These are phyloP conservation scores for Disparrhopalites patrizii DNA, from an alignment of 2,888 invertebrate genomes.

Conservation along the genomic window DNA sequence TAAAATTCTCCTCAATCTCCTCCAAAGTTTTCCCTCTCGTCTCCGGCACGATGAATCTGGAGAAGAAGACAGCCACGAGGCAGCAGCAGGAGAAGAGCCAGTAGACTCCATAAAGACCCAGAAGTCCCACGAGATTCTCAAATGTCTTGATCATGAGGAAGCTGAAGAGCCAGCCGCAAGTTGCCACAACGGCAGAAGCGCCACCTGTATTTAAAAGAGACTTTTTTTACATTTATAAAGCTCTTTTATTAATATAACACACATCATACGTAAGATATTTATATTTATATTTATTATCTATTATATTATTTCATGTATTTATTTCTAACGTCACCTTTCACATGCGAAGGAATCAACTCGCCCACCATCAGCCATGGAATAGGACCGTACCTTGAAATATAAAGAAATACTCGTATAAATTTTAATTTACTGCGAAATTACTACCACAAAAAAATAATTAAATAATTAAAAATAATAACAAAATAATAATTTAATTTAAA, in stretches of 20 bases:
- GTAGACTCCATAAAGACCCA: slow-evolving; percentile 36
- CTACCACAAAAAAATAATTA: neutral
- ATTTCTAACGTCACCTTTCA: slow-evolving; percentile 12
- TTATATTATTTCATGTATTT: neutral
- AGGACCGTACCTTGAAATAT: slow-evolving; percentile 15
- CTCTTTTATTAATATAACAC: no score
- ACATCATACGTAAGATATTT: neutral
- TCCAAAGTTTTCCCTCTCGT: slow-evolving; percentile 40
- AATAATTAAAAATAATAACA: neutral
- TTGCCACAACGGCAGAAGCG: slow-evolving; percentile 70
- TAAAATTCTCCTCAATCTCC: slow-evolving; percentile 34
- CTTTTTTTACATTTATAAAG: neutral
- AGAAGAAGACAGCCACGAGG: slow-evolving; percentile 31
- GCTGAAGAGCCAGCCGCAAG: slow-evolving; percentile 57
- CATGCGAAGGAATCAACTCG: slow-evolving; percentile 28
- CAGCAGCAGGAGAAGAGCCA: slow-evolving; percentile 36
- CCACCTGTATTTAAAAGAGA: slow-evolving; percentile 50
- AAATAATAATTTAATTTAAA: neutral
- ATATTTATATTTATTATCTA: neutral
- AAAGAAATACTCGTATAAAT: no score
- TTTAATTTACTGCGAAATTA: no score
- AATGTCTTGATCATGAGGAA: slow-evolving; percentile 41
- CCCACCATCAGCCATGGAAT: slow-evolving; percentile 33
- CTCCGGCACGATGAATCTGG: slow-evolving; percentile 34
- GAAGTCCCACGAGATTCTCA: slow-evolving; percentile 21